A percentile compares a stretch with the other conserved stretches of the same genome.
Conservation (phyloP, 2,888 invertebrate species). For the Laothoe populi region DNA sequence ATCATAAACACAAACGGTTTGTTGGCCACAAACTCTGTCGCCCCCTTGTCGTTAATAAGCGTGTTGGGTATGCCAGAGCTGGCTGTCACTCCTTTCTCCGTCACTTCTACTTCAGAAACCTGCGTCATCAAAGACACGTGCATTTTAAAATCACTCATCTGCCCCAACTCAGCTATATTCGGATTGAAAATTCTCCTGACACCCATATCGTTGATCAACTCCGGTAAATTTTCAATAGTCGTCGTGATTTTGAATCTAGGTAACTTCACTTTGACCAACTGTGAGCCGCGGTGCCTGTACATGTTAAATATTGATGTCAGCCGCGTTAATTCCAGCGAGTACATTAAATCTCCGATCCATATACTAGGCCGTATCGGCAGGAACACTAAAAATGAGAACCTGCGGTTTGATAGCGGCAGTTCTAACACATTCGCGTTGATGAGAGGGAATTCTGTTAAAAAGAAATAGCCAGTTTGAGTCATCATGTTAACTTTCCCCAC, state of each 20-base stretch:
- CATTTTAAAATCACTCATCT: conserved; percentile 58
- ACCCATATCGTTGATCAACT: conserved; percentile 68
- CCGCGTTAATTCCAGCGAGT: conserved; percentile 50
- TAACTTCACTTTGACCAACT: conserved; percentile 56
- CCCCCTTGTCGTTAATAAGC: conserved; percentile 39
- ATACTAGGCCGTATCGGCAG: conserved; percentile 45
- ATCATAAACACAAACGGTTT: conserved; percentile 64
- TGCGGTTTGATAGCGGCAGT: conserved; percentile 50
- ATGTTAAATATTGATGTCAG: conserved; percentile 57
- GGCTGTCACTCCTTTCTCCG: conserved; percentile 56
- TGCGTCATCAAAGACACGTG: conserved; percentile 64
- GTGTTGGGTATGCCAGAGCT: conserved; percentile 39
- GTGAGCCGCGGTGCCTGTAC: conserved; percentile 44
- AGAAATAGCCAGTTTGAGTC: conserved; percentile 58
- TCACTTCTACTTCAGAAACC: conserved; percentile 56
- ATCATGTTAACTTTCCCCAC: conserved; percentile 64
- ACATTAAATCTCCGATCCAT: conserved; percentile 55
- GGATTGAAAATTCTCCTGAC: conserved; percentile 63
- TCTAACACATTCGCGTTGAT: conserved; percentile 61
- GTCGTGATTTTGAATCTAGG: conserved; percentile 61
- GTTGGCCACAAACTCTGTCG: conserved; percentile 53
- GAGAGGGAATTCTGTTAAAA: conserved; percentile 48
- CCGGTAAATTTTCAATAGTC: conserved; percentile 58
- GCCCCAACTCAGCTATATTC: conserved; percentile 52
- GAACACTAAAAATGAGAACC: conserved; percentile 61